phyloP scores from a whole-genome alignment of 2,888 invertebrate genomes.

The Aethes cnicana region DNA sequence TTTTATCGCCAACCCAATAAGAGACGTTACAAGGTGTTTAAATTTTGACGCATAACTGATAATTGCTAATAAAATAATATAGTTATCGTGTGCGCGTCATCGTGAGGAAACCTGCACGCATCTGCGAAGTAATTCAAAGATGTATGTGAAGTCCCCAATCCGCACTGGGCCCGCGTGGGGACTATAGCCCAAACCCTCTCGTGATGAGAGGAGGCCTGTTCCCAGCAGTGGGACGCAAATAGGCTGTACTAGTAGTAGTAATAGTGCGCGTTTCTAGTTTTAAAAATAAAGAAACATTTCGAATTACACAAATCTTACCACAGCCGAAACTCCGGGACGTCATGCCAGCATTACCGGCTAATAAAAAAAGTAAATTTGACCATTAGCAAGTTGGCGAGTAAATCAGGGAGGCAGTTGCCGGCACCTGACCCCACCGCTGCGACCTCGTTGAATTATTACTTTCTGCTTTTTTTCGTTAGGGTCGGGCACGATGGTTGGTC shows the following conservation, averaged over 20 bases:
- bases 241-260: neutral
- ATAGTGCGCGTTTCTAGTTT: neutral
- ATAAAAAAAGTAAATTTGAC: constrained; percentile 42
- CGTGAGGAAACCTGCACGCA: too few species aligned
- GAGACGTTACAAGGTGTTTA: too few species aligned
- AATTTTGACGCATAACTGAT: too few species aligned
- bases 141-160: too few species aligned
- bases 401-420: constrained; percentile 46
- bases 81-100: too few species aligned
- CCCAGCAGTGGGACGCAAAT: too few species aligned
- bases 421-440: constrained; percentile 47
- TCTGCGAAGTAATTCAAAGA: too few species aligned
- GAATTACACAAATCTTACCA: neutral
- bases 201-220: too few species aligned
- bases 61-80: too few species aligned
- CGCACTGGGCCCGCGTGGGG: too few species aligned
- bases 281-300: neutral
- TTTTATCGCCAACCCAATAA: too few species aligned
- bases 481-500: constrained; percentile 20
- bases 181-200: too few species aligned
- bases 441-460: constrained; percentile 43
- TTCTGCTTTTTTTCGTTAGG: constrained; percentile 48
- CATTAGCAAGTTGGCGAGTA: constrained; percentile 47
- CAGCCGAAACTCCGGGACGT: constrained; percentile 11
- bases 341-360: constrained; percentile 34